phyloP scores from a whole-genome alignment of 2,113 vertebrate species.

The Corythaixoides concolor region DNA sequence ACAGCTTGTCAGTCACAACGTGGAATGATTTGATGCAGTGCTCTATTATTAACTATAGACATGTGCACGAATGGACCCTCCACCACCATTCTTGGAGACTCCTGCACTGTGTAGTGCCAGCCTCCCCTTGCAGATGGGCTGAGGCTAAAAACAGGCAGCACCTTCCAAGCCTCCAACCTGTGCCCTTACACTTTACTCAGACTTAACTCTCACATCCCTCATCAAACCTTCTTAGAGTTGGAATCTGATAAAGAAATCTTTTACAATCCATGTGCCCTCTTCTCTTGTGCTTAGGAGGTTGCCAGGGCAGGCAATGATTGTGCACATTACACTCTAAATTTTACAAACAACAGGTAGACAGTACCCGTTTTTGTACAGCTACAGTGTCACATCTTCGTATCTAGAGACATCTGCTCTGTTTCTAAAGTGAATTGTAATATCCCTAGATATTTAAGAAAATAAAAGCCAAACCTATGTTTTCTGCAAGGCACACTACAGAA shows the following conservation, averaged over 20 bases:
- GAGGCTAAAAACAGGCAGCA: background rate
- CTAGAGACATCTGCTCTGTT: background rate
- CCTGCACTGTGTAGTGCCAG: background rate
- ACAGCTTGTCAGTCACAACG: background rate
- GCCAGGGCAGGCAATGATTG: background rate
- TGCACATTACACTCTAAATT: background rate
- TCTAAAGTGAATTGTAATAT: background rate
- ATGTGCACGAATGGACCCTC: rapidly evolving
- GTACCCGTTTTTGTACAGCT: background rate
- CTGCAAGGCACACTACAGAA: background rate
- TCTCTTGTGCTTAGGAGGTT: background rate
- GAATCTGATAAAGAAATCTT: background rate
- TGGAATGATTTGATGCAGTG: background rate
- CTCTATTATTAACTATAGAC: rapidly evolving
- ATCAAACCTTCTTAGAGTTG: background rate
- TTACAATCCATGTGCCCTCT: background rate
- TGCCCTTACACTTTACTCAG: background rate
- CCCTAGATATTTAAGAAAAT: background rate
- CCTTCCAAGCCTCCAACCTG: background rate
- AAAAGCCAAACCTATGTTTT: background rate
- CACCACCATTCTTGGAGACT: background rate
- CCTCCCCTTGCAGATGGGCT: background rate
- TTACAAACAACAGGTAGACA: background rate
- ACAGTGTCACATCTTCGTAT: background rate
- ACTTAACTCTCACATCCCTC: background rate